Base-by-base conservation (phyloP, 2,113 vertebrate species). In the Oriolus oriolus region DNA sequence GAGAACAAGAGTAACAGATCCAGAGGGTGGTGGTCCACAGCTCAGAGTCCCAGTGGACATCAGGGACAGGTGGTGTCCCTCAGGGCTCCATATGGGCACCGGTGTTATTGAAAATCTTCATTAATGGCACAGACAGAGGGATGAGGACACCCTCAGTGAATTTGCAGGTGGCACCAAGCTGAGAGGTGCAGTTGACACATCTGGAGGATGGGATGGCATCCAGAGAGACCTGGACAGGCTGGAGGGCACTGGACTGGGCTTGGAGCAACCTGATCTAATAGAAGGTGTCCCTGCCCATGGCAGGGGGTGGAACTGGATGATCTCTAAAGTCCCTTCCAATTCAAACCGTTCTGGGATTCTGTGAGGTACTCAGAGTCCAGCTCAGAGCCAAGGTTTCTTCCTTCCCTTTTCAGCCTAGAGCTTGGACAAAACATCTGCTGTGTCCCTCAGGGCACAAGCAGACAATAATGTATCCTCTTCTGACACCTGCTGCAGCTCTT, bases 401-500 rank as follows among this genome's bases (percentile, higher is more conserved):
- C n/a, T 73, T 57, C 21, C 13, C 13, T 70, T 87, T 85, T 37
- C 63, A 83, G n/a, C 27, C 33, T 57, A 37, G 7, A 73, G 11
- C 45, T 69, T 41, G 15, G 53, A 16, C 8, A 64, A 73, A 82
- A 42, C 27, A 82, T 31, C 13, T 28, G 37, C 17, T 57, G 5
- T 39, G 33, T 69, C 23, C 18, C 76, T 37, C 27, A 27, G 37
- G 60, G 31, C 35, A 49, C 30, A 68, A 19, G 41, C 26, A 54
- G 8, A 30, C 4, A 56, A 14, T 86, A 94, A 85, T 11, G 3
- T 20, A 4, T 4, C 12, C 16, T 93, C 57, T 53, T 70, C 53
- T 77, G 19, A 68, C 30, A 41, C 5, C 18, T 90, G 74, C 85
- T 97, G 35, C 89, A 99, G 99, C 98, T 99, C 64, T 98, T 99